These are phyloP conservation scores for Myrmecophaga tridactyla DNA, from an alignment of 2,113 vertebrate genomes.

Conservation along the genomic window DNA sequence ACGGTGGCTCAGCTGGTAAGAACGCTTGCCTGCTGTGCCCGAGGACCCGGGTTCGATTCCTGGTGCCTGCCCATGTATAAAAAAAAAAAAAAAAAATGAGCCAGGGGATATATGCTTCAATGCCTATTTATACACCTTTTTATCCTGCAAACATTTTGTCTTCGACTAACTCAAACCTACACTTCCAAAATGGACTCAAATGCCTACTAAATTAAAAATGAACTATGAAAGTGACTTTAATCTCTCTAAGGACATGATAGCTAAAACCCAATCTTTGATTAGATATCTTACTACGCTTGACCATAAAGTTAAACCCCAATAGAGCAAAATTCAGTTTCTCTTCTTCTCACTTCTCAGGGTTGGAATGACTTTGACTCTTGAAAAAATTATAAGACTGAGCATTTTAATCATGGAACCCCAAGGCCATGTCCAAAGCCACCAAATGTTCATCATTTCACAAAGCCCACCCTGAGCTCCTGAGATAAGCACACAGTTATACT, in stretches of 20 bases:
- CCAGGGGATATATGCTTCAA: neutral
- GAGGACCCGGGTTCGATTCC: too few species aligned
- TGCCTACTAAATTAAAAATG: neutral
- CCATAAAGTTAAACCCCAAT: neutral
- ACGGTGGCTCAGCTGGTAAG: too few species aligned
- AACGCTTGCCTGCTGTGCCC: too few species aligned
- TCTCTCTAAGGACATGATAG: neutral
- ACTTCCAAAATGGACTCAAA: neutral
- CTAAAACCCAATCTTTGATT: neutral
- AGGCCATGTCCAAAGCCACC: neutral
- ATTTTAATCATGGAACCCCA: neutral
- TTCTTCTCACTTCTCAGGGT: rapidly evolving
- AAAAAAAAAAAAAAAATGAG: neutral
- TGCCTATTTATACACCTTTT: neutral
- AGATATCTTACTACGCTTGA: neutral
- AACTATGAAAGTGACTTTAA: neutral
- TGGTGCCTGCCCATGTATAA: too few species aligned
- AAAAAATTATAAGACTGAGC: neutral
- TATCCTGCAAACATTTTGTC: neutral
- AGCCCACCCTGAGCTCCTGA: neutral
- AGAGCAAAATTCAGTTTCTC: neutral
- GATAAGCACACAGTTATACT: neutral
- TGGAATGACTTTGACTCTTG: neutral
- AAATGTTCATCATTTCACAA: neutral
- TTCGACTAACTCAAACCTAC: neutral